A percentile compares a stretch with the other conserved stretches of the same genome.
Evolutionary conservation across 2,888 invertebrate genomes (phyloP).

Genomic region (Epinotia brunnichana): DNA sequence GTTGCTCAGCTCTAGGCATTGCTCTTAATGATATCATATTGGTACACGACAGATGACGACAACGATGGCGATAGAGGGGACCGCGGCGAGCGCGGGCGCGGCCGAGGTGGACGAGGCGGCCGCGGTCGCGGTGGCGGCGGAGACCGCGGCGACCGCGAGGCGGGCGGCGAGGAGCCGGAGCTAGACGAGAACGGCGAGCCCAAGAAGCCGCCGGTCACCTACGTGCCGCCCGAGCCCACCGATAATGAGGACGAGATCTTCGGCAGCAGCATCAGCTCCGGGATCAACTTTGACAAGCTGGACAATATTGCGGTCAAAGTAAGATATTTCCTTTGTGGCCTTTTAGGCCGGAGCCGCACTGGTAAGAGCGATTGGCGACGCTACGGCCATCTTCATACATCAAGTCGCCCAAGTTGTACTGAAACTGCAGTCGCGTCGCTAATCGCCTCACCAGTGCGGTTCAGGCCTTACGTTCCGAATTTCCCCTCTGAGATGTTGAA

Average conservation of each 20-base stretch:
- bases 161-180: constrained; percentile 51
- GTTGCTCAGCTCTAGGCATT: too few species aligned
- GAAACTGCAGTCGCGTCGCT: too few species aligned
- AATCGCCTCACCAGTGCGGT: too few species aligned
- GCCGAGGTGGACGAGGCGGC: constrained; percentile 57
- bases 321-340: constrained; percentile 52
- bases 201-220: constrained; percentile 81
- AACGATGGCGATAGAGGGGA: constrained; percentile 59
- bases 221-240: constrained; percentile 89
- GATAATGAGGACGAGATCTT: constrained; percentile 89
- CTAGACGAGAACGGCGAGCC: constrained; percentile 64
- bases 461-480: too few species aligned
- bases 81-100: constrained; percentile 56
- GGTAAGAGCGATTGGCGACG: too few species aligned
- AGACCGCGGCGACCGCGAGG: constrained; percentile 50
- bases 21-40: too few species aligned
- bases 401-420: too few species aligned
- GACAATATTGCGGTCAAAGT: constrained; percentile 95
- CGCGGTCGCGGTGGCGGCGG: constrained; percentile 53
- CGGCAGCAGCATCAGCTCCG: constrained; percentile 87
- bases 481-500: background rate
- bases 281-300: constrained; percentile 96
- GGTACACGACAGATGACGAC: constrained; percentile 48
- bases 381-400: too few species aligned
- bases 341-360: too few species aligned